Percentiles rank a stretch among this genome's conserved stretches.
Evolutionary conservation across 1,140 invertebrate genomes (phyloP).

Genomic region (Bombyx mori): DNA sequence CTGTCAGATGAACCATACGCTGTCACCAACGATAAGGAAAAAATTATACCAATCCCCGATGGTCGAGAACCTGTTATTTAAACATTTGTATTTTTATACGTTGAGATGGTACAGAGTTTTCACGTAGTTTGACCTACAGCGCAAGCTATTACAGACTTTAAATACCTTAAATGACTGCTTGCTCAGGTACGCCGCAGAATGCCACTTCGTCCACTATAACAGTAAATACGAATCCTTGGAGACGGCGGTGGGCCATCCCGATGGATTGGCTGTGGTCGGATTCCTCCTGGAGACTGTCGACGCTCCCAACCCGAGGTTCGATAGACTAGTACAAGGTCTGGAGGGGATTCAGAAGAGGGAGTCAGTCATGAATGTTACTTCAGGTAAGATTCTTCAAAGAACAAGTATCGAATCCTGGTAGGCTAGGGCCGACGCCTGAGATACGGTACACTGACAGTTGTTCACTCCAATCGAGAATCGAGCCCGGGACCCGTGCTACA

Average conservation of each 20-base stretch:
- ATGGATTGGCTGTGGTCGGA: constrained; percentile 83
- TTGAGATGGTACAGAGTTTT: too few species aligned
- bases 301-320: constrained; percentile 53
- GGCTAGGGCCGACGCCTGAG: neutral
- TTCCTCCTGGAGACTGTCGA: constrained; percentile 78
- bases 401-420: neutral
- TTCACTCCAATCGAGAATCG: too few species aligned
- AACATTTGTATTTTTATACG: too few species aligned
- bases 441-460: too few species aligned
- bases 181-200: constrained; percentile 79
- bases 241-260: constrained; percentile 78
- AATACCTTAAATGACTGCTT: neutral
- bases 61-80: too few species aligned
- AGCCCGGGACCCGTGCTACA: too few species aligned
- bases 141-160: neutral
- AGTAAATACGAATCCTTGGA: constrained; percentile 78
- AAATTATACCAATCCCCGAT: too few species aligned
- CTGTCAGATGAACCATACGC: too few species aligned
- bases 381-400: constrained; percentile 24
- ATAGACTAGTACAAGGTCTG: constrained; percentile 51
- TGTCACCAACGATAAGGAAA: too few species aligned
- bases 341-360: constrained; percentile 52
- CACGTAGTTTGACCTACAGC: neutral
- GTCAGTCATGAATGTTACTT: constrained; percentile 32
- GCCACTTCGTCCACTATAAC: constrained; percentile 86